phyloP scores from a whole-genome alignment of 2,797 vertebrate species.

The Aotus griseimembra region DNA sequence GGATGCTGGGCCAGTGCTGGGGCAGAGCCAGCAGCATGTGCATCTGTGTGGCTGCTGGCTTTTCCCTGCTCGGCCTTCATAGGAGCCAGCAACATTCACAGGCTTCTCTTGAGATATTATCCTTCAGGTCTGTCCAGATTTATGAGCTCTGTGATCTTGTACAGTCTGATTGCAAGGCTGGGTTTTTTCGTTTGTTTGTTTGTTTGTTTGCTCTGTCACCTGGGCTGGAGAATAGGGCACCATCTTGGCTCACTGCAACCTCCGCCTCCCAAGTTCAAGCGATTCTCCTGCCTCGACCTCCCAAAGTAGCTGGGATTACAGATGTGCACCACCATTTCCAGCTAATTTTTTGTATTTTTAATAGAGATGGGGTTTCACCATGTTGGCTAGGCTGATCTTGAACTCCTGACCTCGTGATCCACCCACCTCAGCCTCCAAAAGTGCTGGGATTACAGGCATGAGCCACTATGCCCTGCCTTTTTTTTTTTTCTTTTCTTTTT shows the following conservation, averaged over 20 bases:
- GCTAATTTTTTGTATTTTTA: too few relatives aligned
- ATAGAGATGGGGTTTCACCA: too few relatives aligned
- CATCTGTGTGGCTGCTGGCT: neutral
- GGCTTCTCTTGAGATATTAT: neutral
- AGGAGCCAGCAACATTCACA: neutral
- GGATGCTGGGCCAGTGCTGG: neutral
- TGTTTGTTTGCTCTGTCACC: too few relatives aligned
- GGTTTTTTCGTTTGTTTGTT: too few relatives aligned
- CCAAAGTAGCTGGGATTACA: neutral
- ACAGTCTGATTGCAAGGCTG: neutral
- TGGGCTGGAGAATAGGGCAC: too few relatives aligned
- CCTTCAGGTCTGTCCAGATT: neutral
- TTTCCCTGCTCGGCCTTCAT: neutral
- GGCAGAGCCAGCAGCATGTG: rapidly evolving
- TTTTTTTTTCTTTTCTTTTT: neutral
- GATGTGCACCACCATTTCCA: too few relatives aligned
- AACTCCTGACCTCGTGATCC: neutral
- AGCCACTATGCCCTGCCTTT: neutral
- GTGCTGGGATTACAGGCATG: neutral
- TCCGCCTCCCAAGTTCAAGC: too few relatives aligned
- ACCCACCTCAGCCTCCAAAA: neutral
- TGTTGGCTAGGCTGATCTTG: neutral
- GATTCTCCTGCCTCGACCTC: neutral
- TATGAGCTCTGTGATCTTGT: rapidly evolving
- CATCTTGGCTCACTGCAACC: too few relatives aligned